These are phyloP conservation scores for Willisornis vidua DNA, from an alignment of 2,113 vertebrate species.

Conservation along the genomic window DNA sequence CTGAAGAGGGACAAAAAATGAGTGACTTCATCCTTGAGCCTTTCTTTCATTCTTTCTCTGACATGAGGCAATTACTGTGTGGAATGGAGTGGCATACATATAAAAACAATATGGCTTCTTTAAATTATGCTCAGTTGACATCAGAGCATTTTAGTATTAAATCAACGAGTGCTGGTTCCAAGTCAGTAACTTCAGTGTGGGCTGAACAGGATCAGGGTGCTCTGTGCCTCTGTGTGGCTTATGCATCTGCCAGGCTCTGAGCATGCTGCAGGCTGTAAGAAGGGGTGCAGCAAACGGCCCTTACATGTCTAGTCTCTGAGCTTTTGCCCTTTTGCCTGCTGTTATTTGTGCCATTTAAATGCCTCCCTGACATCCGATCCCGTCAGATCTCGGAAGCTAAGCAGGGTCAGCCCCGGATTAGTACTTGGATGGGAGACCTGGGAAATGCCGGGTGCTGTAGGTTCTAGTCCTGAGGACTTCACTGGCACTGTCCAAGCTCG, in stretches of 20 bases:
- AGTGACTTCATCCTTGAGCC: not conserved
- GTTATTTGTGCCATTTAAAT: not conserved
- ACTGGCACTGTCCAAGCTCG: too few relatives aligned
- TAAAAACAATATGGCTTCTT: not conserved
- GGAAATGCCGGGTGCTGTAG: too few relatives aligned
- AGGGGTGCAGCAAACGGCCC: not conserved
- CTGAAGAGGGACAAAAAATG: not conserved
- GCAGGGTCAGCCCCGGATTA: too few relatives aligned
- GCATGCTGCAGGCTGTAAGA: not conserved
- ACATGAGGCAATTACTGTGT: not conserved
- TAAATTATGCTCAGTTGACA: not conserved
- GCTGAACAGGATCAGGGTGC: not conserved
- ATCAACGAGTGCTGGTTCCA: not conserved
- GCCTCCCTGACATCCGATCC: too few relatives aligned
- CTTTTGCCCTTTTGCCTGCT: not conserved
- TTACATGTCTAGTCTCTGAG: not conserved
- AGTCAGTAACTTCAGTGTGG: not conserved
- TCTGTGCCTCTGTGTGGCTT: not conserved
- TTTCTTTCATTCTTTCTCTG: not conserved
- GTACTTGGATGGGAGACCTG: too few relatives aligned
- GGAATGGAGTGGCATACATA: not conserved
- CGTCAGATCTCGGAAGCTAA: too few relatives aligned
- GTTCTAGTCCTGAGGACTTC: too few relatives aligned
- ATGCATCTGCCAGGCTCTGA: not conserved
- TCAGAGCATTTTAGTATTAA: not conserved